Conservation (phyloP, 2,113 vertebrate genomes). For the Alouatta palliata region DNA sequence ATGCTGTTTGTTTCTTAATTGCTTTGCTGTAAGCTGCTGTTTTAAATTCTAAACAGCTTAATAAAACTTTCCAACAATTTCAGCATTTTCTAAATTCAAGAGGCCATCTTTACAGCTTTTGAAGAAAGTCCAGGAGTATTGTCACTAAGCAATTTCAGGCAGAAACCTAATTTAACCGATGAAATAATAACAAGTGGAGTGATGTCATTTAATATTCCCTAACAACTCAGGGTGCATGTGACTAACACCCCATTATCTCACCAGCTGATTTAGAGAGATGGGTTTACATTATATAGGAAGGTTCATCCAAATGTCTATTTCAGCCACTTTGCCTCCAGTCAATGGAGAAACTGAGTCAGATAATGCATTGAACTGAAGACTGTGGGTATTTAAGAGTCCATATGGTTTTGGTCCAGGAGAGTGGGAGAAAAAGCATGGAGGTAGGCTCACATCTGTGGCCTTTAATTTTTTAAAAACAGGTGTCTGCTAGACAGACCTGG, state of each 20-base stretch:
- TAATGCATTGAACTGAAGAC: neutral
- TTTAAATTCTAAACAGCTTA: slow-evolving; percentile 77
- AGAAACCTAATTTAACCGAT: slow-evolving; percentile 68
- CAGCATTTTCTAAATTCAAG: slow-evolving; percentile 77
- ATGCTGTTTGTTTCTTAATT: slow-evolving; percentile 73
- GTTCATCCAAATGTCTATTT: slow-evolving; percentile 14
- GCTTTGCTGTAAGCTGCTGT: slow-evolving; percentile 69
- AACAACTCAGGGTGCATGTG: slow-evolving; percentile 64
- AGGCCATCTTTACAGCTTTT: slow-evolving; percentile 74
- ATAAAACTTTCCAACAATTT: slow-evolving; percentile 81
- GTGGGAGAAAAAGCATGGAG: neutral
- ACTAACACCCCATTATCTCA: slow-evolving; percentile 73
- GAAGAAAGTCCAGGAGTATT: slow-evolving; percentile 67
- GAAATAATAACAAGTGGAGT: slow-evolving; percentile 68
- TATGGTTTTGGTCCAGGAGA: neutral
- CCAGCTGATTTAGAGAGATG: slow-evolving; percentile 58
- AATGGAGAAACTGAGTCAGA: neutral
- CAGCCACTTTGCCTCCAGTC: slow-evolving; percentile 45
- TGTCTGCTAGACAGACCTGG: neutral
- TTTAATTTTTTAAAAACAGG: neutral
- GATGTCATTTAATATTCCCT: slow-evolving; percentile 59
- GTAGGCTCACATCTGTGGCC: neutral
- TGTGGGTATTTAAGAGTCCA: neutral
- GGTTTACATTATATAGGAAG: neutral
- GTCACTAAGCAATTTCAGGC: slow-evolving; percentile 65